Percentiles rank a stretch among this genome's conserved stretches.
These are phyloP conservation scores for Drosophila truncata DNA, from an alignment of 1,140 invertebrate species.

Conservation along the genomic window DNA sequence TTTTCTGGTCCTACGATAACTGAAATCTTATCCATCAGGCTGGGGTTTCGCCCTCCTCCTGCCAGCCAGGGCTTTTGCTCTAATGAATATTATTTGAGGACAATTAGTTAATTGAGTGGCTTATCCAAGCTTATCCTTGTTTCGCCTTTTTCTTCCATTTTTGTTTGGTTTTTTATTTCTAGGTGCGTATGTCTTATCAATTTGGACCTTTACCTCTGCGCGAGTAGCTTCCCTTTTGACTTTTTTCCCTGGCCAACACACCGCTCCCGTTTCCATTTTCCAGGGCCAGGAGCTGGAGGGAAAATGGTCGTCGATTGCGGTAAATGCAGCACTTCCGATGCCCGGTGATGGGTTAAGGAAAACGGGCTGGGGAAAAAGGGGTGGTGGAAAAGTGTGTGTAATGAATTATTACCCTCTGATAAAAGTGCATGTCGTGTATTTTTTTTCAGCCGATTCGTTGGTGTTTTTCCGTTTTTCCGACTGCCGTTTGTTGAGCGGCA, in stretches of 20 bases:
- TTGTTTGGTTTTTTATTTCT: constrained; percentile 6
- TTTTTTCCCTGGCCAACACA: constrained; percentile 20
- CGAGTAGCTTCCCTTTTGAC: neutral
- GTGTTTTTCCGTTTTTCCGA: constrained; percentile 26
- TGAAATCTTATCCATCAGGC: constrained; percentile 59
- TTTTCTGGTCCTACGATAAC: constrained; percentile 52
- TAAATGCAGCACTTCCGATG: constrained; percentile 57
- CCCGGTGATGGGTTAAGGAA: constrained; percentile 45
- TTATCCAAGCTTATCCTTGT: constrained; percentile 51
- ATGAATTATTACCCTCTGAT: constrained; percentile 83
- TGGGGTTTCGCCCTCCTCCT: constrained; percentile 7
- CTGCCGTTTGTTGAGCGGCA: constrained; percentile 17
- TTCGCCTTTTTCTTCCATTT: constrained; percentile 10
- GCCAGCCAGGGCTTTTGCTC: constrained; percentile 18
- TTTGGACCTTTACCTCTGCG: constrained; percentile 3
- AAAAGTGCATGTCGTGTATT: constrained; percentile 75
- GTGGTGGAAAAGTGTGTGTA: constrained; percentile 75
- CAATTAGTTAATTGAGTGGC: constrained; percentile 84
- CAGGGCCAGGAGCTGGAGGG: constrained; percentile 18
- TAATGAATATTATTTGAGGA: constrained; percentile 71
- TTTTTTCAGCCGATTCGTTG: constrained; percentile 22
- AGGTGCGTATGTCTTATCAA: constrained; percentile 56
- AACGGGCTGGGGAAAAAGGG: neutral
- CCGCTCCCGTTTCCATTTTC: constrained; percentile 12
- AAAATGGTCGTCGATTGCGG: constrained; percentile 64